Conservation (phyloP, 2,797 vertebrate species). For the Brachymystax lenok region DNA sequence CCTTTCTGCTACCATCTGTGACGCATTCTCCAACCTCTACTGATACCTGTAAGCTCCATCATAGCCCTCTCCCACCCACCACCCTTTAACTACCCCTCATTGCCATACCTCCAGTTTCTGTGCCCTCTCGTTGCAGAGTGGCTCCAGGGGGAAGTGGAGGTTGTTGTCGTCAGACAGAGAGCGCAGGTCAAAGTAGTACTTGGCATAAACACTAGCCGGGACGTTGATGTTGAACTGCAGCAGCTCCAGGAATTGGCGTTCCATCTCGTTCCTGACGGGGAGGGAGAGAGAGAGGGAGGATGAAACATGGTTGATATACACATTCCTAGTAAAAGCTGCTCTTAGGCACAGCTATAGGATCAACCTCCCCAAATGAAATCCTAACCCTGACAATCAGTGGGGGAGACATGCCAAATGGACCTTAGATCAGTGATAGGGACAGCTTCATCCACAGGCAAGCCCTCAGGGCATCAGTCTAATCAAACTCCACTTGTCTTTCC, state of each 20-base stretch:
- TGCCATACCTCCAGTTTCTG: conserved; percentile 91
- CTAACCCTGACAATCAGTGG: neutral
- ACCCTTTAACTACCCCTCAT: conserved; percentile 44
- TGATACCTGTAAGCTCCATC: neutral
- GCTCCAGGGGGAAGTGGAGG: conserved; percentile 93
- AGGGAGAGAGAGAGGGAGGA: neutral
- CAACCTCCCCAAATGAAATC: neutral
- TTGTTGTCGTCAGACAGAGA: conserved; percentile 95
- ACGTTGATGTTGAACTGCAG: conserved; percentile 99
- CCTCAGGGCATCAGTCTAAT: neutral
- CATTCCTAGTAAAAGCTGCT: neutral
- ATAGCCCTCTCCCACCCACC: neutral
- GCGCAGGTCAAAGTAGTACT: conserved; percentile 98
- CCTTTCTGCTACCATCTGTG: neutral
- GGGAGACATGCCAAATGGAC: neutral
- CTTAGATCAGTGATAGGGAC: neutral
- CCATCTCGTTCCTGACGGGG: conserved; percentile 89
- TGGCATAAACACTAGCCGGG: conserved; percentile 97
- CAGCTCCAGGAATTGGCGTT: conserved; percentile 92
- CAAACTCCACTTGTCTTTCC: neutral
- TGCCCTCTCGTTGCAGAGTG: conserved; percentile 92
- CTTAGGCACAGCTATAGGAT: neutral
- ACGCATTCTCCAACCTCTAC: neutral
- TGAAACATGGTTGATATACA: neutral
- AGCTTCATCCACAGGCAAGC: neutral